Conservation (phyloP, 2,113 vertebrate genomes). For the Vombatus ursinus region DNA sequence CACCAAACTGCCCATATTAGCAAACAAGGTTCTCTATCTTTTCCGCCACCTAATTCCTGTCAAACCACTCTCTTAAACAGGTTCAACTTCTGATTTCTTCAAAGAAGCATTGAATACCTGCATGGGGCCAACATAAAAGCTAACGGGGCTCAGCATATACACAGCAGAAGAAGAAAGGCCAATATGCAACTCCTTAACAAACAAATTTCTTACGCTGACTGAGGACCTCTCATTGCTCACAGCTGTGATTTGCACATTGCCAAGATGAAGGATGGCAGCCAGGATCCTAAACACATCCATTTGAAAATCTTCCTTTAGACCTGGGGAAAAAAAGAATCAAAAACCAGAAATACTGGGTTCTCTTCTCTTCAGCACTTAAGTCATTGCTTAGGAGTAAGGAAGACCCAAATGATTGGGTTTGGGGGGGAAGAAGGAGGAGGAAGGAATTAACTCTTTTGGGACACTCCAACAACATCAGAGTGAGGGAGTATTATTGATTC, state of each 20-base stretch:
- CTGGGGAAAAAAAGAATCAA: conserved; percentile 80
- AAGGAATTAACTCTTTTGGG: not conserved
- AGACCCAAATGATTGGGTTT: not conserved
- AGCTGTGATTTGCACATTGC: conserved; percentile 89
- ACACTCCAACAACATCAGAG: not conserved
- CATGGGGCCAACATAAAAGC: not conserved
- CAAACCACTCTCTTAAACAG: conserved; percentile 20
- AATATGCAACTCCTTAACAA: not conserved
- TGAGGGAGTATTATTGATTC: not conserved
- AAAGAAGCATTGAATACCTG: not conserved
- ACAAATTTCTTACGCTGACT: conserved; percentile 86
- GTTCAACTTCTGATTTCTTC: not conserved
- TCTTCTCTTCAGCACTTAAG: not conserved
- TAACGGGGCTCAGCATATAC: not conserved
- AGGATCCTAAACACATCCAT: conserved; percentile 92
- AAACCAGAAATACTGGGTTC: conserved; percentile 19
- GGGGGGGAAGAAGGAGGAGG: not conserved
- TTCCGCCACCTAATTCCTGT: conserved; percentile 17
- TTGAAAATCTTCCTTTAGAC: conserved; percentile 91
- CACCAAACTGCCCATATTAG: not conserved
- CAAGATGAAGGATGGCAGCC: conserved; percentile 94
- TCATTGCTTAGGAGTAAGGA: not conserved
- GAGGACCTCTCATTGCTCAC: conserved; percentile 89
- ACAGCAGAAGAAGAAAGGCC: not conserved
- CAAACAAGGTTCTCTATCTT: not conserved